Evolutionary conservation across 2,888 invertebrate species (phyloP).

Genomic region (Rosalia funebris): DNA sequence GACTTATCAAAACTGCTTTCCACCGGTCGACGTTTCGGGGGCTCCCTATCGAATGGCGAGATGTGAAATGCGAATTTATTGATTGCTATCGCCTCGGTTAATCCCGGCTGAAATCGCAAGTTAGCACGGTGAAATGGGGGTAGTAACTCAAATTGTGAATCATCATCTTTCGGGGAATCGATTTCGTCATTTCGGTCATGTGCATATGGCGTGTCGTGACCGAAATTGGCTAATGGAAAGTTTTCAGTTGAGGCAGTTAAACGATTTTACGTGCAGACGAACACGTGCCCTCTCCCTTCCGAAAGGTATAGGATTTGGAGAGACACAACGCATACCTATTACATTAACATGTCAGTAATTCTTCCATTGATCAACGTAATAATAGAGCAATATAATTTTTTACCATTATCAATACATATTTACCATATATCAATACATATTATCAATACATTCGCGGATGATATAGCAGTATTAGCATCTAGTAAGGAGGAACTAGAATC

Average conservation of each 20-base stretch:
- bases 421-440: no score
- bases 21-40: slow-evolving; percentile 31
- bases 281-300: background rate
- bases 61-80: slow-evolving; percentile 27
- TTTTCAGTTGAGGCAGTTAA: background rate
- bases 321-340: no score
- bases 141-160: background rate
- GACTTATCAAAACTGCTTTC: slow-evolving; percentile 40
- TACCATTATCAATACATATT: no score
- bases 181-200: background rate
- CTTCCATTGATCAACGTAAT: no score
- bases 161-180: background rate
- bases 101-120: background rate
- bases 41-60: slow-evolving; percentile 22
- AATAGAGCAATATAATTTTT: no score
- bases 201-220: background rate
- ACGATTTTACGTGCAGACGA: background rate
- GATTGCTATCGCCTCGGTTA: slow-evolving; percentile 15
- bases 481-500: no score
- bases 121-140: slow-evolving; percentile 21
- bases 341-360: no score
- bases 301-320: no score
- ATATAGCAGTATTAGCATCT: no score
- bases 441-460: no score
- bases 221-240: background rate